These are phyloP conservation scores for Peucedramus taeniatus DNA, from an alignment of 2,113 vertebrate genomes.

Conservation along the genomic window DNA sequence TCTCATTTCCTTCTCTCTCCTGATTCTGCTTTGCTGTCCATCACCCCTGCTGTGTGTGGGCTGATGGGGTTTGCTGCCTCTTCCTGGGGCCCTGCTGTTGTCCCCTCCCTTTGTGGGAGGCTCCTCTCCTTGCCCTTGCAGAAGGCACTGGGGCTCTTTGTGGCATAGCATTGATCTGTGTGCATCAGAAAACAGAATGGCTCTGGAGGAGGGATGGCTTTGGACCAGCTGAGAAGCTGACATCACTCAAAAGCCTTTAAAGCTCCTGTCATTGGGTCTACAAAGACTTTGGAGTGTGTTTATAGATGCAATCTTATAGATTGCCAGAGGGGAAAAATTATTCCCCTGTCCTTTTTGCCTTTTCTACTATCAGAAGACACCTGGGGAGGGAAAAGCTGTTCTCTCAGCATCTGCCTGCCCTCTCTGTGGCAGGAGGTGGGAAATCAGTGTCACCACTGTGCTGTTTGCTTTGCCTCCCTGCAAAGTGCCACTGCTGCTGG, in stretches of 20 bases:
- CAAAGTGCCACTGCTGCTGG: neutral
- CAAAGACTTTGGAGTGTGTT: neutral
- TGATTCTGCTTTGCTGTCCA: neutral
- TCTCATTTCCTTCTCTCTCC: neutral
- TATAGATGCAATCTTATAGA: neutral
- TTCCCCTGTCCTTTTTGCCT: neutral
- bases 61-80: neutral
- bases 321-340: neutral
- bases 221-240: neutral
- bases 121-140: neutral
- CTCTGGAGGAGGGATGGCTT: neutral
- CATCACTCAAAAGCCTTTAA: neutral
- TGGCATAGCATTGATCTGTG: too few relatives aligned
- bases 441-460: fast-evolving
- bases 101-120: neutral
- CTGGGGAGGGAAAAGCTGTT: neutral
- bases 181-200: neutral
- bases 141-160: neutral
- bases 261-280: neutral
- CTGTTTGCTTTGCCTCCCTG: neutral
- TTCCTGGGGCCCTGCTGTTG: neutral
- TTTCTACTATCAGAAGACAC: neutral
- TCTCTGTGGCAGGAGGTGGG: neutral
- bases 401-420: neutral
- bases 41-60: neutral